Evolutionary conservation across 2,888 invertebrate genomes (phyloP), one percentile per base, ranked within the genome.

Genomic region (Morpho achilles): DNA sequence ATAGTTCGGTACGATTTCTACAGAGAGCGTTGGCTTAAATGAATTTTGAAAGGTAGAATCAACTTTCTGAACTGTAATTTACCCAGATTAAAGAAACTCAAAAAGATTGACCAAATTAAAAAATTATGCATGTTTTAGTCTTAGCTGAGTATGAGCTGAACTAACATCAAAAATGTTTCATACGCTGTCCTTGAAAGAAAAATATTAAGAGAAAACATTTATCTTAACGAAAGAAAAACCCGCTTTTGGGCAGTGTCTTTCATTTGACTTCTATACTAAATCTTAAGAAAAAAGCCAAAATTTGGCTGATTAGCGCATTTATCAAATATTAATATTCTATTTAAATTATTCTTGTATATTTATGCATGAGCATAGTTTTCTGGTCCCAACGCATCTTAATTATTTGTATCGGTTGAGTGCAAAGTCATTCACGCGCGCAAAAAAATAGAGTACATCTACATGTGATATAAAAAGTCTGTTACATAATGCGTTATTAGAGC

Each of bases 401-500:
- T 22, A 7, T 16, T 16, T 50, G 9, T n/a, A 2, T 16, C 22
- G 9, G 8, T 22, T 41, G 41, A 42, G 7, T 50, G 9, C 50
- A 8, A 5, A 41, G 7, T 22, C 8, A 42, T 8, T 22, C 50
- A 42, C 42, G 50, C 50, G 42, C 8, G 6, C 23, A 51, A 51
- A 51, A 51, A 43, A 9, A 32, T 22, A 43, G 51, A 42, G 42
- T 43, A 51, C 9, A 9, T 3, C 1, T n/a, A 43, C n/a, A 10
- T 10, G 7, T 39, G 7, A n/a, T 43, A 51, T 23, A 43, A 46
- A 51, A 51, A 51, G 9, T 51, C 43, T 32, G 43, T 51, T 51
- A 51, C 51, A 51, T 51, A 22, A 51, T 43, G 43, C 23, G 22
- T 22, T 43, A 51, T 43, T 7, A 32, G 43, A 44, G n/a, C 43